Evolutionary conservation across 2,888 invertebrate species (phyloP).

Genomic region (Phasia obesa): DNA sequence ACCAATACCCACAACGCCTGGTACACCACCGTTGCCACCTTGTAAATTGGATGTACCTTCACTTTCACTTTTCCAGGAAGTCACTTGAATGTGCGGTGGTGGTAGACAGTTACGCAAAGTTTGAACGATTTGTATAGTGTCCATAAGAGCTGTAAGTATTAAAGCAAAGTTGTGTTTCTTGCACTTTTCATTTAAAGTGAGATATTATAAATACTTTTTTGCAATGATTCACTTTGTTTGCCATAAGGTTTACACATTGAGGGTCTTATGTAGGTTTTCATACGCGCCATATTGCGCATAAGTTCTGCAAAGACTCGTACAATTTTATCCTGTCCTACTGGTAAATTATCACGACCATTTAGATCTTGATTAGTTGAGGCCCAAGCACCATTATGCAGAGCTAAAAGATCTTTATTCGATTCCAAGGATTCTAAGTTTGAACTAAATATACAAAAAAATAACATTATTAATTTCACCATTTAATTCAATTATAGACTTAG

Average conservation of each 20-base stretch:
- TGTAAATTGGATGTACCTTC: slow-evolving; percentile 76
- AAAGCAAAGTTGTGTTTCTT: not conserved
- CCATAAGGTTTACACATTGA: slow-evolving; percentile 96
- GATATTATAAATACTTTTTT: slow-evolving; percentile 88
- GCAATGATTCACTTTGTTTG: slow-evolving; percentile 93
- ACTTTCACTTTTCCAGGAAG: slow-evolving; percentile 93
- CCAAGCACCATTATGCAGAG: slow-evolving; percentile 88
- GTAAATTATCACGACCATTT: slow-evolving; percentile 79
- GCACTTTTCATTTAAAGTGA: not conserved
- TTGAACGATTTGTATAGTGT: slow-evolving; percentile 93
- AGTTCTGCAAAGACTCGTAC: slow-evolving; percentile 92
- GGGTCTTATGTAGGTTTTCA: slow-evolving; percentile 93
- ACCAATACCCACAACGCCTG: slow-evolving; percentile 29
- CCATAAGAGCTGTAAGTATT: slow-evolving; percentile 87
- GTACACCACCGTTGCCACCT: slow-evolving; percentile 41
- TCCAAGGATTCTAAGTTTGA: slow-evolving; percentile 82
- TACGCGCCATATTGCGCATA: slow-evolving; percentile 93
- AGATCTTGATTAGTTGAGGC: slow-evolving; percentile 76
- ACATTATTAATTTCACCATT: not conserved
- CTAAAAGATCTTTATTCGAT: slow-evolving; percentile 86
- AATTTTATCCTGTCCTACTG: slow-evolving; percentile 91
- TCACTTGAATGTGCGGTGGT: slow-evolving; percentile 93
- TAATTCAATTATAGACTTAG: too few relatives aligned
- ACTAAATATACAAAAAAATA: slow-evolving; percentile 70
- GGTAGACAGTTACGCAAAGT: slow-evolving; percentile 92